Conservation (phyloP, 2,113 vertebrate genomes). For the Lucifuga dentata region DNA sequence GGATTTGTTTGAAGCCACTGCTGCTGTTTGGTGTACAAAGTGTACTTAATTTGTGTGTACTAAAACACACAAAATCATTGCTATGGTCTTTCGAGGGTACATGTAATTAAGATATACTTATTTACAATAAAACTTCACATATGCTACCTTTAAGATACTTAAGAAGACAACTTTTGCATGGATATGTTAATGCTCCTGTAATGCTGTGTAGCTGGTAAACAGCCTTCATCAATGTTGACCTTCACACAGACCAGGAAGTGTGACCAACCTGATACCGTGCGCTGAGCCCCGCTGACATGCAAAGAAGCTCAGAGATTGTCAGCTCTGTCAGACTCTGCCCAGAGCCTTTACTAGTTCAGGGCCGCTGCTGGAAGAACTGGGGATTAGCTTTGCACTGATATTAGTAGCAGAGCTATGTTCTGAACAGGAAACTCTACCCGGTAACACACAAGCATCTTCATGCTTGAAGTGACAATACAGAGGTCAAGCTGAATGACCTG, state of each 20-base stretch:
- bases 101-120: too few species aligned
- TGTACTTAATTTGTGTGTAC: too few species aligned
- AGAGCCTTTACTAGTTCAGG: constrained; percentile 16
- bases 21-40: too few species aligned
- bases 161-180: too few species aligned
- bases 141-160: too few species aligned
- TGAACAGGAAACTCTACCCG: constrained; percentile 28
- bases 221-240: constrained; percentile 32
- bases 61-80: too few species aligned
- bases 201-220: constrained; percentile 17
- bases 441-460: constrained; percentile 28
- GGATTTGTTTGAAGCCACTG: too few species aligned
- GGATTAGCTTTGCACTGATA: constrained; percentile 33
- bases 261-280: constrained; percentile 38
- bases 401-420: not conserved
- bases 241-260: constrained; percentile 43
- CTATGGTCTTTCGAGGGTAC: too few species aligned
- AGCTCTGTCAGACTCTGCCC: not conserved
- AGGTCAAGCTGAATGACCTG: not conserved
- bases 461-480: constrained; percentile 6
- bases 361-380: constrained; percentile 7
- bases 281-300: constrained; percentile 15
- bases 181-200: constrained; percentile 21
- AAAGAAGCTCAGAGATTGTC: not conserved
- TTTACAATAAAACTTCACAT: too few species aligned